Evolutionary conservation across 2,113 vertebrate species (phyloP).

Genomic region (Girardinichthys multiradiatus): DNA sequence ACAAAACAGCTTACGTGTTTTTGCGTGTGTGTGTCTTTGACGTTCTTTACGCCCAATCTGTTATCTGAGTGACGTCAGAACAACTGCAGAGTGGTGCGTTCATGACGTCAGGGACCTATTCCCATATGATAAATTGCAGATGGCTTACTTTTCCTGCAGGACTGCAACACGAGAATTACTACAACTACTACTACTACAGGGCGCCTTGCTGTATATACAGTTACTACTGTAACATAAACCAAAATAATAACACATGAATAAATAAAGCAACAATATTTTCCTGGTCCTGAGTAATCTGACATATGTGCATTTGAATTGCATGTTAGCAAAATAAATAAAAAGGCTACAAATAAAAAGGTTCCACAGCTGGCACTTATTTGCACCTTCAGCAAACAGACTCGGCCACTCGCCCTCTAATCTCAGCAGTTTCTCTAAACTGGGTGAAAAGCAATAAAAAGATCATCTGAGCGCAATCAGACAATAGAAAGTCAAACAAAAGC

Average conservation of each 20-base stretch:
- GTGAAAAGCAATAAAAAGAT: background rate
- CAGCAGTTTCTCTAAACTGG: background rate
- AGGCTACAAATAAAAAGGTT: background rate
- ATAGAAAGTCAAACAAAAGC: slow-evolving; percentile 25
- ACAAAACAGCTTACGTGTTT: background rate
- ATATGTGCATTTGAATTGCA: background rate
- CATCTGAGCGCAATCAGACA: background rate
- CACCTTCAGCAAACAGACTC: background rate
- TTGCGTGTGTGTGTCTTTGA: background rate
- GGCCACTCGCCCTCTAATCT: background rate
- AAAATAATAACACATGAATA: background rate
- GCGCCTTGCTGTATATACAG: too few relatives aligned
- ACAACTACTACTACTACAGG: background rate
- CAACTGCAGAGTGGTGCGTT: slow-evolving; percentile 62
- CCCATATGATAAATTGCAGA: slow-evolving; percentile 5
- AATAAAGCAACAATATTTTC: background rate
- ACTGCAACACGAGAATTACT: background rate
- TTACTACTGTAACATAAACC: too few relatives aligned
- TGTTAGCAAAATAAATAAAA: background rate
- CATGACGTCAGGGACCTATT: slow-evolving; percentile 57
- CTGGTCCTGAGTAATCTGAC: background rate
- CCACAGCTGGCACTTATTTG: background rate
- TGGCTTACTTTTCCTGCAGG: background rate
- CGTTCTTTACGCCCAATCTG: slow-evolving; percentile 20
- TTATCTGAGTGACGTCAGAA: slow-evolving; percentile 59